Conservation (phyloP, 2,113 vertebrate species). For the Pteruthius melanotis region DNA sequence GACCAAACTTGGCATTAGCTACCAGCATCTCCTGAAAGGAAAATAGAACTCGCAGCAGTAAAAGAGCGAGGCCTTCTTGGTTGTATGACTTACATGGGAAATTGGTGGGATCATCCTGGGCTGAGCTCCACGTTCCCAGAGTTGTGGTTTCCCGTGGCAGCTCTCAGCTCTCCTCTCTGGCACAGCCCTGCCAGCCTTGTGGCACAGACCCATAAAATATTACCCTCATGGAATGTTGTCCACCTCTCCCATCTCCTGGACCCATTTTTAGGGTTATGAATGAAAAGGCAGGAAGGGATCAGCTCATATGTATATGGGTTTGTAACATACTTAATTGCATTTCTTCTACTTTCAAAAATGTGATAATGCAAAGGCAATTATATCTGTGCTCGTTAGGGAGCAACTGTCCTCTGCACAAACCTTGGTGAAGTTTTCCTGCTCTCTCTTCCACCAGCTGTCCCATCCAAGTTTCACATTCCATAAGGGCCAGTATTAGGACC, state of each 20-base stretch:
- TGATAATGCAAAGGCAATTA: background rate
- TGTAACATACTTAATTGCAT: background rate
- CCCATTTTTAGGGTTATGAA: background rate
- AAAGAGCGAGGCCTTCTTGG: background rate
- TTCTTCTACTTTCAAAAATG: background rate
- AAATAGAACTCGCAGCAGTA: background rate
- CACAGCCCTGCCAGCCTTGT: background rate
- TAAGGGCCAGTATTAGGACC: background rate
- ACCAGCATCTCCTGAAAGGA: background rate
- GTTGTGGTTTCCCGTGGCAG: background rate
- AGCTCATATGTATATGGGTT: background rate
- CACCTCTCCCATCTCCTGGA: background rate
- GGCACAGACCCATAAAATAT: background rate
- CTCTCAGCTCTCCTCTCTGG: background rate
- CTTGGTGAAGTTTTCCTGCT: background rate
- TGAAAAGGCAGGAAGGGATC: background rate
- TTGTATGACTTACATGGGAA: background rate
- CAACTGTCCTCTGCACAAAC: background rate
- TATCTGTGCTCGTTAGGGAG: background rate
- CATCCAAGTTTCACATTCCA: background rate
- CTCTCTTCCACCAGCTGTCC: background rate
- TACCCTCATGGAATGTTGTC: background rate
- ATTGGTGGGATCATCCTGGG: background rate
- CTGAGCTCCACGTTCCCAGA: background rate
- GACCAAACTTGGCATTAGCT: background rate